phyloP scores from a whole-genome alignment of 2,113 vertebrate species.

The Apistogramma diplotaenia region DNA sequence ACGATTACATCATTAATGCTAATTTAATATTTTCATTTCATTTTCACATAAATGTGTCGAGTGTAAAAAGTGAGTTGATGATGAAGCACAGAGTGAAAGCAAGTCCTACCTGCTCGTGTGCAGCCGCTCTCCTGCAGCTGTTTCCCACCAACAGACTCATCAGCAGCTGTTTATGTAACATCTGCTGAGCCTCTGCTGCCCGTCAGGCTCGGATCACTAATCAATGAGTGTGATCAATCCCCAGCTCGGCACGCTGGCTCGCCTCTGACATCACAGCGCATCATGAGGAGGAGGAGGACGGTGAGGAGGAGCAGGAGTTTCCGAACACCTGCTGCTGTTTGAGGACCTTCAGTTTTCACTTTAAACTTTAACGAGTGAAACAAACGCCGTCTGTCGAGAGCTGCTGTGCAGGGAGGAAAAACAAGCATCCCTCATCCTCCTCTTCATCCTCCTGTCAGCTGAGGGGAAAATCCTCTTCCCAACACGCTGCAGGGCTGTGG shows the following conservation, averaged over 20 bases:
- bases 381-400: not conserved
- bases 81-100: not conserved
- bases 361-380: not conserved
- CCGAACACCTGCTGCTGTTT: not conserved
- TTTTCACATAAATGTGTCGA: not conserved
- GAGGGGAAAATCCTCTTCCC: not conserved
- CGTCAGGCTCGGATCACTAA: slow-evolving; percentile 4
- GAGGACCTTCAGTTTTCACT: not conserved
- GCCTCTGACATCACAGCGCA: not conserved
- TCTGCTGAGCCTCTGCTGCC: not conserved
- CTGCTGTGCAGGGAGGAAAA: not conserved
- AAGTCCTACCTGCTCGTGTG: slow-evolving; percentile 23
- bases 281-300: not conserved
- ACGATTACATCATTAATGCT: not conserved
- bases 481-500: not conserved
- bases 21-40: not conserved
- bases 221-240: slow-evolving; percentile 19
- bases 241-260: not conserved
- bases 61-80: not conserved
- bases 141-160: not conserved
- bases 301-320: not conserved
- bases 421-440: not conserved
- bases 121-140: not conserved
- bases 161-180: slow-evolving; percentile 37
- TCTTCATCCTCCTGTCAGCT: not conserved